phyloP scores from a whole-genome alignment of 2,888 invertebrate genomes.

The Amphipoea oculea region DNA sequence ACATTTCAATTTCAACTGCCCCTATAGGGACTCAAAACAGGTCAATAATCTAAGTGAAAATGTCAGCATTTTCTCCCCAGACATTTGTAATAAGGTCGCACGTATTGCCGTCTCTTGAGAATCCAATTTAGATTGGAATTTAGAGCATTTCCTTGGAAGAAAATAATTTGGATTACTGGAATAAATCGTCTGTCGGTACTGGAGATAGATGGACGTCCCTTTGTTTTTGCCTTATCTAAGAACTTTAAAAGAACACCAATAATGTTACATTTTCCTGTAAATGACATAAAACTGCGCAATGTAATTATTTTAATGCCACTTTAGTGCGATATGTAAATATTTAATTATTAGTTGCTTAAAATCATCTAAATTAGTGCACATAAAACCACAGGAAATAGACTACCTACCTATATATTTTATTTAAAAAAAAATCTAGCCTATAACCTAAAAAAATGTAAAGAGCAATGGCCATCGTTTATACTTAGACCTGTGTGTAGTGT shows the following conservation, averaged over 20 bases:
- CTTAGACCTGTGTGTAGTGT: not conserved
- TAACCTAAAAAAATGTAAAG: too few relatives aligned
- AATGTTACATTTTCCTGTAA: not conserved
- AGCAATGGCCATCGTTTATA: not conserved
- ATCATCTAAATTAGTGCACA: not conserved
- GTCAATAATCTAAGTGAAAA: slow-evolving; percentile 24
- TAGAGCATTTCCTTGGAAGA: slow-evolving; percentile 22
- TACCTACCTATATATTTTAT: too few relatives aligned
- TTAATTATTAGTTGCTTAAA: too few relatives aligned
- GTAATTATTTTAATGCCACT: not conserved
- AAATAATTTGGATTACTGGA: slow-evolving; percentile 47
- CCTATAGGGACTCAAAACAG: not conserved
- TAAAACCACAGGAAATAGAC: not conserved
- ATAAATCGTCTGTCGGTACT: slow-evolving; percentile 9
- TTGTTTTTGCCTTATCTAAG: not conserved
- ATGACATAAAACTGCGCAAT: not conserved
- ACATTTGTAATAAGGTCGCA: slow-evolving; percentile 24
- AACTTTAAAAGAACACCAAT: not conserved
- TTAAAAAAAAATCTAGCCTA: too few relatives aligned
- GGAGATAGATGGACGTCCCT: slow-evolving; percentile 4
- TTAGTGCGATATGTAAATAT: too few relatives aligned
- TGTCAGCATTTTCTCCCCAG: slow-evolving; percentile 12
- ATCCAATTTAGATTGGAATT: slow-evolving; percentile 47
- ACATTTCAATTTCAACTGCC: not conserved
- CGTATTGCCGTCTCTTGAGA: slow-evolving; percentile 22